Evolutionary conservation across 2,888 invertebrate species (phyloP).

Genomic region (Luffia ferchaultella): DNA sequence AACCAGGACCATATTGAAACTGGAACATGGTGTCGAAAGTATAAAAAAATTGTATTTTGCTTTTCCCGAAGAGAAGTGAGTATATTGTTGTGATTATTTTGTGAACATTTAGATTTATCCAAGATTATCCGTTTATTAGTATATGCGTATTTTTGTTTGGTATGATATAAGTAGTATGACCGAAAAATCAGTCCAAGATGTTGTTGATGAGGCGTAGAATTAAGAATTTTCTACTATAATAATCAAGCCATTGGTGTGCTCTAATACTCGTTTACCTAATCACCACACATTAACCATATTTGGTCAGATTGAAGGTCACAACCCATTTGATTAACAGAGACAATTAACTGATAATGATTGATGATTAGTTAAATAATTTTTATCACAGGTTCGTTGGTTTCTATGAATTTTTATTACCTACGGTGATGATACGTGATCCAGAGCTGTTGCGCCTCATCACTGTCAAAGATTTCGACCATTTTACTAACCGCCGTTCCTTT

Average conservation of each 20-base stretch:
- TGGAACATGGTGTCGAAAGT: not conserved
- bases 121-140: not conserved
- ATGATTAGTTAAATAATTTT: too few species aligned
- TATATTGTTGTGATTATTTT: not conserved
- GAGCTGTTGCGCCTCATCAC: slow-evolving; percentile 33
- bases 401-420: slow-evolving; percentile 24
- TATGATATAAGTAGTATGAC: too few species aligned
- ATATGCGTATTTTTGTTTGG: too few species aligned
- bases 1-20: not conserved
- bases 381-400: slow-evolving; percentile 37
- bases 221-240: not conserved
- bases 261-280: not conserved
- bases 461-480: slow-evolving; percentile 36
- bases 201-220: too few species aligned
- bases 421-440: slow-evolving; percentile 28
- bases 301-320: too few species aligned
- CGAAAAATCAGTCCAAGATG: too few species aligned
- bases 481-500: slow-evolving; percentile 25
- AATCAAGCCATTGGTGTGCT: not conserved
- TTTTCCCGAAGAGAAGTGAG: slow-evolving; percentile 1
- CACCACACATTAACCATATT: not conserved
- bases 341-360: too few species aligned
- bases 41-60: not conserved
- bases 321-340: too few species aligned
- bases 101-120: not conserved